Base-by-base conservation (phyloP, 2,797 vertebrate genomes). In the Aselliscus stoliczkanus region DNA sequence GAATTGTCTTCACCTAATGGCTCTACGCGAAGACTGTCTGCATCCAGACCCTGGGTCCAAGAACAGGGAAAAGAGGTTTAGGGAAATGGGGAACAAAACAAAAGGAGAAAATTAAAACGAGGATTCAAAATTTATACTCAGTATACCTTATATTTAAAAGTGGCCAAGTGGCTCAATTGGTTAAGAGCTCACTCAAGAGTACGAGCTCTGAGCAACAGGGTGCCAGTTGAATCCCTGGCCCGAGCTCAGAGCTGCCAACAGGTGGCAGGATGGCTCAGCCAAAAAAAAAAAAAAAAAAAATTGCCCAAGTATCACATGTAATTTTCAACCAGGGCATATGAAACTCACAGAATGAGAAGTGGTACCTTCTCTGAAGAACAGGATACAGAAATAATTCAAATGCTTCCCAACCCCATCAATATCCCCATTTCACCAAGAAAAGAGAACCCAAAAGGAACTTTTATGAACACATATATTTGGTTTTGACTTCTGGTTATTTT, bases 21-120 rank as follows among this genome's bases (percentile, higher is more conserved):
- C 97, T 99, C 99, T 91, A 99, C 99, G 1, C 99, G 99, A 94
- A 99, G 98, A 97, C 99, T 99, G 97, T 99, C 99, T 42, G 99
- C 99, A 95, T 99, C 99, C 97, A 99, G 98, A 69, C 99, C 99
- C 99, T 99, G 96, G 2, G 13, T 3, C n/a, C 13, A 15, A 67
- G 13, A 39, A 69, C 2, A 85, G 18, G 13, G 39, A 76, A 64
- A 62, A 7, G 15, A 56, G 54, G 31, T 58, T 81, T 56, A n/a
- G 67, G 39, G 2, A 82, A 62, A 73, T 1, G 14, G 69, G 7
- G 4, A 90, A 87, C 31, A 91, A 86, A 70, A 65, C 21, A 56
- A 80, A 62, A 58, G 34, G 18, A 80, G 13, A 56, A 85, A 88
- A 75, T 0, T 54, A 77, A 75, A 94, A 37, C 20, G 34, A 85